Conservation (phyloP, 2,888 invertebrate genomes). For the Cacoxenus indagator region DNA sequence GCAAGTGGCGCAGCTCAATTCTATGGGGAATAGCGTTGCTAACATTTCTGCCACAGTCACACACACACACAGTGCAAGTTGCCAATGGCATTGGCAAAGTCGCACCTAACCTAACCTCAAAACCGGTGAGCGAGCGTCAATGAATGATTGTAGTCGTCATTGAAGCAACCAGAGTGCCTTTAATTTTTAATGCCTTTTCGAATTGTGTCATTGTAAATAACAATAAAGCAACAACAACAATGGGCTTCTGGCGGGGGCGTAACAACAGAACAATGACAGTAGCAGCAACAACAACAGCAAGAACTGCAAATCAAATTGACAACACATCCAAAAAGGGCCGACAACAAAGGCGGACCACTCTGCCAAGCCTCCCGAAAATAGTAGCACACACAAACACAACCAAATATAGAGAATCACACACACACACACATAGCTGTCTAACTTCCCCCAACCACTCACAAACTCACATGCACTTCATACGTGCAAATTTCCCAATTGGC, state of each 20-base stretch:
- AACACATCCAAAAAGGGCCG: slow-evolving; percentile 54
- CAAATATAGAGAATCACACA: slow-evolving; percentile 23
- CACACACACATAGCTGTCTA: slow-evolving; percentile 39
- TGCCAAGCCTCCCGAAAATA: no score
- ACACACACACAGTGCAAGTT: background rate
- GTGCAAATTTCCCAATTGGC: slow-evolving; percentile 56
- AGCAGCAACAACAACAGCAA: slow-evolving; percentile 24
- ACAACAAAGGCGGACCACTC: background rate
- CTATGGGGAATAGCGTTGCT: slow-evolving; percentile 17
- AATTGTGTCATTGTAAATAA: slow-evolving; percentile 67
- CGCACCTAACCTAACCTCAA: slow-evolving; percentile 16
- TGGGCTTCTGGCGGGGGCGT: slow-evolving; percentile 4
- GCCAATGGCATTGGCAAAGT: background rate
- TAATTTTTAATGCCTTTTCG: slow-evolving; percentile 69
- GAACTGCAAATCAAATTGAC: slow-evolving; percentile 61
- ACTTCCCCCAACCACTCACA: slow-evolving; percentile 3
- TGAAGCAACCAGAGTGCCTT: slow-evolving; percentile 63
- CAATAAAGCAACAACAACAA: slow-evolving; percentile 39
- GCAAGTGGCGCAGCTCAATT: slow-evolving; percentile 26
- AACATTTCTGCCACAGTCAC: slow-evolving; percentile 9
- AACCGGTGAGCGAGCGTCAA: background rate
- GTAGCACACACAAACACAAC: background rate
- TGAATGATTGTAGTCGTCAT: background rate
- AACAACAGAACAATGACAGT: no score
- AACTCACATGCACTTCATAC: slow-evolving; percentile 22